Base-by-base conservation (phyloP, 2,888 invertebrate genomes). In the Tribolium freemani region DNA sequence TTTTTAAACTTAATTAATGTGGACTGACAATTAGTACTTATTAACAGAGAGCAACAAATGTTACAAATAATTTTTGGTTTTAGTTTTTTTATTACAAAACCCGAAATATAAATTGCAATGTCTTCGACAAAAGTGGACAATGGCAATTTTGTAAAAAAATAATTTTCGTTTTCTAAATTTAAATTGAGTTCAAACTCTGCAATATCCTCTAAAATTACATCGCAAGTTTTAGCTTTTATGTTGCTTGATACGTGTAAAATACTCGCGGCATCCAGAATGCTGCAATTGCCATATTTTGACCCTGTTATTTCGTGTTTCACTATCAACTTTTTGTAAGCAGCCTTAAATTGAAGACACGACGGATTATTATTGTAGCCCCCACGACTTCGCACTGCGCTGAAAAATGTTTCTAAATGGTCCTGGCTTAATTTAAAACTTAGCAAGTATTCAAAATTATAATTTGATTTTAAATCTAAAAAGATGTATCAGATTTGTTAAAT, bases 361-460 rank as follows among this genome's bases (percentile, higher is more conserved):
- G 76, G 73, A 73, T 77, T 79, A 56, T 78, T 78, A 57, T 78
- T 80, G 30, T 54, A 75, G 2, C 77, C 76, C 26, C 76, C 71
- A 26, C 67, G 46, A 9, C 67, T 45, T 61, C 77, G 69, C 8
- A 69, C 38, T 5, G 30, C n/a, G n/a, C 48, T 48, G 50, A 73
- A 70, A 44, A 58, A 69, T 5, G 48, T 46, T 45, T 66, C 69
- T 1, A 71, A 26, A n/a, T 73, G 64, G 11, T 78, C 76, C 53
- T 80, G 79, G 50, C 69, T 72, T 4, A 78, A 21, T 53, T 79
- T 79, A 31, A 76, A 79, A n/a, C 68, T 63, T 16, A 72, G 50
- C 2, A 74, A 10, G 31, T 60, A 74, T n/a, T 21, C 50, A 11
- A 60, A 21, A n/a, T n/a, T n/a, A n/a, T n/a, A n/a, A n/a, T n/a